These are phyloP conservation scores for Alsophila aescularia DNA, from an alignment of 2,888 invertebrate species.

Conservation along the genomic window DNA sequence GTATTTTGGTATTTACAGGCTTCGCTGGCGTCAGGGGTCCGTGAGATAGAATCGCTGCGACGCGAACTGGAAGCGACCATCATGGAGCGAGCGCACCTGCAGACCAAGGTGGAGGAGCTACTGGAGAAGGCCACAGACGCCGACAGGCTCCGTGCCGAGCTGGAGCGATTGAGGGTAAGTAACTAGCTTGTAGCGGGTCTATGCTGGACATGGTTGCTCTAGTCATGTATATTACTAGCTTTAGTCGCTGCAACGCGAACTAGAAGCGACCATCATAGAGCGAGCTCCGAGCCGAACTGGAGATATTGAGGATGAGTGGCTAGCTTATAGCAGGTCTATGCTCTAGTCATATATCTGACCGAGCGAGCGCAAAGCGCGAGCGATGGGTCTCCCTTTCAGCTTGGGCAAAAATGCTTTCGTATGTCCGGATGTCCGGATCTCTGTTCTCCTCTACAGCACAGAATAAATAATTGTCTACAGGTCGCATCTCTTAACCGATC, in stretches of 20 bases:
- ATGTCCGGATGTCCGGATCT: too few species aligned
- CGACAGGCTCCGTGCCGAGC: constrained; percentile 87
- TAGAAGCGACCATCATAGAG: constrained; percentile 87
- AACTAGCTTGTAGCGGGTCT: too few species aligned
- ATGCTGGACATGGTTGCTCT: too few species aligned
- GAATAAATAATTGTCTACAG: too few species aligned
- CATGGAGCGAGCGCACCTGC: constrained; percentile 87
- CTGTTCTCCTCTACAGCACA: too few species aligned
- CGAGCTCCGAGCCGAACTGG: constrained; percentile 88
- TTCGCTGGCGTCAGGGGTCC: constrained; percentile 76
- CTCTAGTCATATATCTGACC: too few species aligned
- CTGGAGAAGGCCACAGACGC: constrained; percentile 88
- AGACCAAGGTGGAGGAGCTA: constrained; percentile 85
- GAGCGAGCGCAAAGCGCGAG: too few species aligned
- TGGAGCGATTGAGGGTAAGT: constrained; percentile 87
- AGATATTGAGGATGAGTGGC: constrained; percentile 86
- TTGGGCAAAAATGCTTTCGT: too few species aligned
- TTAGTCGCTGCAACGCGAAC: constrained; percentile 86
- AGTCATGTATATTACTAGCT: too few species aligned
- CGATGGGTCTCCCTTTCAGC: too few species aligned
- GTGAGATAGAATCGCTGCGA: constrained; percentile 87
- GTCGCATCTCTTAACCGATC: too few species aligned
- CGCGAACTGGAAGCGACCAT: constrained; percentile 86
- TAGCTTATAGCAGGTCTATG: too few species aligned
- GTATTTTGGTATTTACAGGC: constrained; percentile 50